Base-by-base conservation (phyloP, 1,140 invertebrate species). In the Varroa destructor region DNA sequence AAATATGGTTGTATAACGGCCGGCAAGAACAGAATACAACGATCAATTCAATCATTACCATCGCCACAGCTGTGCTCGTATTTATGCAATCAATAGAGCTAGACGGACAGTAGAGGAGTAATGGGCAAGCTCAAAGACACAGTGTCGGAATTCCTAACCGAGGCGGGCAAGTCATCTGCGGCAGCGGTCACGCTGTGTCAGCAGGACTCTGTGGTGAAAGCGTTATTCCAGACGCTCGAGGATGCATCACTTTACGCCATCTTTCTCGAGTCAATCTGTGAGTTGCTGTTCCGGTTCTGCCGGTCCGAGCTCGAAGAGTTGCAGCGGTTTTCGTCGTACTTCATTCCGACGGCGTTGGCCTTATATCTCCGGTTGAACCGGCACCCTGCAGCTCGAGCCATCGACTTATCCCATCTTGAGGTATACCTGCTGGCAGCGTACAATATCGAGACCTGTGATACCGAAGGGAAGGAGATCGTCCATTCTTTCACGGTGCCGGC, bases 391-490 rank as follows among this genome's bases (percentile, higher is more conserved):
- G 46, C 61, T 40, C 61, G 61, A 43, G 61, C 40, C 61, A 67
- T 40, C 61, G 61, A 67, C 61, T 37, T 67, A 10, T 43, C 40
- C 61, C 46, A 43, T 67, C 61, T 67, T 8, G 61, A 12, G 37
- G 61, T 67, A 37, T 67, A 67, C 61, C 61, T 67, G 61, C 61
- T 67, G 61, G 37, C 61, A 40, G 61, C 61, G 61, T 67, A 67
- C 61, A 67, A 67, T 46, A 67, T 67, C 61, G 61, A 67, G 36
- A 67, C 61, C 2, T 25, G 61, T 37, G 61, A 67, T 40, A 40
- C 61, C 40, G 61, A 67, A 2, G 61, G 61, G 1, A 67, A 67
- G 8, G 61, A 67, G 46, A 46, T 67, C 37, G 61, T 67, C 10
- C 61, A 67, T 8, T 67, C 61, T n/a, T 67, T 67, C 61, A 36